Conservation (phyloP, 2,113 vertebrate genomes). For the Indri indri region DNA sequence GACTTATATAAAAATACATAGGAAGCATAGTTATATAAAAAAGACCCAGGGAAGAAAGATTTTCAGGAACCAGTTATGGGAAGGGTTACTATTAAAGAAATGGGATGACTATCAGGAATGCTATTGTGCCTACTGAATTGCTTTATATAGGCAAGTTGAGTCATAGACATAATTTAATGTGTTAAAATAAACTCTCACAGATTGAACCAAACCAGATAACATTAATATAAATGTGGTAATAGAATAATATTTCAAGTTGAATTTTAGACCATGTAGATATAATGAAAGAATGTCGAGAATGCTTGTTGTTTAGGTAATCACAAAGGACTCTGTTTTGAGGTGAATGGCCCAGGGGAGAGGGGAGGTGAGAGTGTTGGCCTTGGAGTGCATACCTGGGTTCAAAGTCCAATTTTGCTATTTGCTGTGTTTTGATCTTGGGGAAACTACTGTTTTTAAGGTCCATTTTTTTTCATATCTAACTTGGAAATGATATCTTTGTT, state of each 20-base stretch:
- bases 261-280: not conserved
- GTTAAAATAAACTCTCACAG: conserved; percentile 40
- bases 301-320: not conserved
- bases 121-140: not conserved
- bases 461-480: not conserved
- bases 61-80: not conserved
- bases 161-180: conserved; percentile 30
- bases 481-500: not conserved
- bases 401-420: not conserved
- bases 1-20: not conserved
- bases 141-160: conserved; percentile 40
- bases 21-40: not conserved
- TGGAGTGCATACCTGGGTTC: not conserved
- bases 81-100: conserved; percentile 3
- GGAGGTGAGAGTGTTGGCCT: not conserved
- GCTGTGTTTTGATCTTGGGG: not conserved
- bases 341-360: not conserved
- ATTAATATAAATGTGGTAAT: not conserved
- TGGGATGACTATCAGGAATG: not conserved
- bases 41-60: not conserved
- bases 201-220: conserved; percentile 6
- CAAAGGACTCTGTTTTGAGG: not conserved
- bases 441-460: not conserved
- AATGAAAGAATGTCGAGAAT: not conserved
- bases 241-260: conserved; percentile 8